phyloP scores from a whole-genome alignment of 2,113 vertebrate genomes.

The Gallinago jamesoni region DNA sequence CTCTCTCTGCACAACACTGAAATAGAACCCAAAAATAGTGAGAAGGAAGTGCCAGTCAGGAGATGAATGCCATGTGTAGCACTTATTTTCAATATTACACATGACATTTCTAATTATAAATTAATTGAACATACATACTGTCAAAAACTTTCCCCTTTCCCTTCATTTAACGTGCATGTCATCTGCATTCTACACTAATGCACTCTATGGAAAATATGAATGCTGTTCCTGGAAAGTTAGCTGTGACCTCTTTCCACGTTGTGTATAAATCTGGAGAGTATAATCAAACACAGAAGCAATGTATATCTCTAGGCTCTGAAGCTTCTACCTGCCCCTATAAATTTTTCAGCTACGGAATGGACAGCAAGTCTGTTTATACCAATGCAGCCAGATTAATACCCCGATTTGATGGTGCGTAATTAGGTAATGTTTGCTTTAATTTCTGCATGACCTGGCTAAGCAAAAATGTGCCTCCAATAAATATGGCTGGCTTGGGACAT shows the following conservation, averaged over 20 bases:
- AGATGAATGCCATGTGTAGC: not conserved
- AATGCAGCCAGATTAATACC: not conserved
- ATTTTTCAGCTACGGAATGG: slow-evolving; percentile 18
- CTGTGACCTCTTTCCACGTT: slow-evolving; percentile 48
- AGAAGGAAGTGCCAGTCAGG: not conserved
- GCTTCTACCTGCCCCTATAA: slow-evolving; percentile 4
- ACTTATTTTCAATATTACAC: not conserved
- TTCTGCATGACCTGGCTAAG: slow-evolving; percentile 35
- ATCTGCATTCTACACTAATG: not conserved
- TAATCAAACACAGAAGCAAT: slow-evolving; percentile 70
- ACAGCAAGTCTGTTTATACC: not conserved
- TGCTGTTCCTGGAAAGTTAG: slow-evolving; percentile 57
- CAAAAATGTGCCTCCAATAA: slow-evolving; percentile 65
- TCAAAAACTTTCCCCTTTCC: slow-evolving; percentile 29
- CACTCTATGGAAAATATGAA: slow-evolving; percentile 61
- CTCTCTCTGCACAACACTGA: not conserved
- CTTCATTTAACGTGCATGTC: slow-evolving; percentile 17
- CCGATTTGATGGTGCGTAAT: not conserved
- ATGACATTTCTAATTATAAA: slow-evolving; percentile 38
- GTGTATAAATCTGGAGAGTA: slow-evolving; percentile 62
- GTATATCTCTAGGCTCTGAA: slow-evolving; percentile 40
- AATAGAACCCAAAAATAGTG: not conserved
- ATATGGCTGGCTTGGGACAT: slow-evolving; percentile 48
- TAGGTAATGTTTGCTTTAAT: slow-evolving; percentile 32
- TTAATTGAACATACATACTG: not conserved